Conservation (phyloP, 2,888 invertebrate genomes). For the Tetranychus piercei region DNA sequence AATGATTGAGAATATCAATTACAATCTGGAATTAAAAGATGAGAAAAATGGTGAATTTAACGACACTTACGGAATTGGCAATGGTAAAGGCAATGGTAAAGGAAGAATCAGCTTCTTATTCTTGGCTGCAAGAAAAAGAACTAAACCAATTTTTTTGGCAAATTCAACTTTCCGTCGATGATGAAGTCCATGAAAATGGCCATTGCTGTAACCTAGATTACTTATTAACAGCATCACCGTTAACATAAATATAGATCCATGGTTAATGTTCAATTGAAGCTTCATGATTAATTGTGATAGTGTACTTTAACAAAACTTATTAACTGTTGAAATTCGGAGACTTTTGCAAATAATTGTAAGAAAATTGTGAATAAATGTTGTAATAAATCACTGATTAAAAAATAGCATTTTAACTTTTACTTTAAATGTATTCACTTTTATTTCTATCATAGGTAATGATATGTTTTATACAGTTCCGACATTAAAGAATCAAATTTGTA, state of each 20-base stretch:
- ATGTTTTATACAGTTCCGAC: background rate
- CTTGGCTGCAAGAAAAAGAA: background rate
- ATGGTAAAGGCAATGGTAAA: background rate
- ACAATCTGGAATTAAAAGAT: background rate
- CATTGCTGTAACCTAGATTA: background rate
- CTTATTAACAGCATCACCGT: background rate
- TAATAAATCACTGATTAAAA: no score
- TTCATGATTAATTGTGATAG: no score
- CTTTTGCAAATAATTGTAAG: no score
- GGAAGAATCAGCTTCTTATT: background rate
- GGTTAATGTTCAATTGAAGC: background rate
- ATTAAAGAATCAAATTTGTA: background rate
- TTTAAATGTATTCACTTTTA: background rate
- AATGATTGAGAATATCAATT: background rate
- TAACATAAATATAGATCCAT: background rate
- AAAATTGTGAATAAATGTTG: no score
- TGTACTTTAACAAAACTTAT: background rate
- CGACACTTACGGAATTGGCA: slow-evolving; percentile 2
- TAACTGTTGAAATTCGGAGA: background rate
- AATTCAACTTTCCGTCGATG: slow-evolving; percentile 3
- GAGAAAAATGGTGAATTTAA: background rate
- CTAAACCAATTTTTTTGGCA: slow-evolving; percentile 4
- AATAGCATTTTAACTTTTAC: background rate
- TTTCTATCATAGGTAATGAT: background rate
- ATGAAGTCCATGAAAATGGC: background rate